These are phyloP conservation scores for Nannospalax galili DNA, from an alignment of 2,113 vertebrate genomes.

Conservation along the genomic window DNA sequence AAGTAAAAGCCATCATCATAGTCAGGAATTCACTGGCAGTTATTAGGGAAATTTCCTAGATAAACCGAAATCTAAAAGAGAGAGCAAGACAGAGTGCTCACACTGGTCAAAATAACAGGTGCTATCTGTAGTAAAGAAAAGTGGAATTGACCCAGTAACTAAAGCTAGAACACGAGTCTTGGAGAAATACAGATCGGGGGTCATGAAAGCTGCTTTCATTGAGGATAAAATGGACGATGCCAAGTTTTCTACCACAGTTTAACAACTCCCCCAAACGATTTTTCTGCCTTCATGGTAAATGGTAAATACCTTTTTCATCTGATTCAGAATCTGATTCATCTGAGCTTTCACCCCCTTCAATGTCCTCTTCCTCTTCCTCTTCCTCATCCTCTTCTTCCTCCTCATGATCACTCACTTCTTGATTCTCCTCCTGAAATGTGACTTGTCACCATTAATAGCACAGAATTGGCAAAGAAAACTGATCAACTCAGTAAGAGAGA, in stretches of 20 bases:
- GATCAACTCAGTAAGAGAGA: not conserved
- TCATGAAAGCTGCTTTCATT: not conserved
- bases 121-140: not conserved
- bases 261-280: not conserved
- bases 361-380: constrained; percentile 95
- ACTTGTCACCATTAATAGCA: not conserved
- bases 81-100: not conserved
- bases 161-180: not conserved
- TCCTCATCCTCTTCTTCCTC: constrained; percentile 90
- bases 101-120: not conserved
- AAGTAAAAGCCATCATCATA: not conserved
- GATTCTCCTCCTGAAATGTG: constrained; percentile 88
- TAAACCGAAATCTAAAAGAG: not conserved
- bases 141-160: not conserved
- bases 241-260: not conserved
- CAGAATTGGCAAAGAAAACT: constrained; percentile 16
- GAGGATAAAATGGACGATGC: not conserved
- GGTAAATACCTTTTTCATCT: constrained; percentile 95
- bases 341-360: constrained; percentile 93
- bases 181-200: not conserved
- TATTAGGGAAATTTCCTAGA: not conserved
- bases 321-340: constrained; percentile 96
- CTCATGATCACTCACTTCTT: constrained; percentile 95
- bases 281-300: not conserved
- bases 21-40: not conserved